These are phyloP conservation scores for Agrypnia vestita DNA, from an alignment of 1,140 invertebrate species.

Conservation along the genomic window DNA sequence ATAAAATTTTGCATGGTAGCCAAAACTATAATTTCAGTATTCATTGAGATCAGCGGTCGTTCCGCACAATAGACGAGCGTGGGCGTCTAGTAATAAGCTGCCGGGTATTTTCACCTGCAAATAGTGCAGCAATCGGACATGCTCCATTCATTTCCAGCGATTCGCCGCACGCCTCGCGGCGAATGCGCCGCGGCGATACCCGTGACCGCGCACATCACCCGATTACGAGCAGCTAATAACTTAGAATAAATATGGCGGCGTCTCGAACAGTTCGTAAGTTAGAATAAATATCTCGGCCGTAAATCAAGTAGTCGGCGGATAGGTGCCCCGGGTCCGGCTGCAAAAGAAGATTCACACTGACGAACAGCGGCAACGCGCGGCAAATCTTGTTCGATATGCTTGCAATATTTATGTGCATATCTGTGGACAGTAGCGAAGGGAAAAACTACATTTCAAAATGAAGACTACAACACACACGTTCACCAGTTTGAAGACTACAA, in stretches of 20 bases:
- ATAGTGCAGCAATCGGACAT: slow-evolving; percentile 2
- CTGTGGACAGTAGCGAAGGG: no score
- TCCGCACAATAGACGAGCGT: neutral
- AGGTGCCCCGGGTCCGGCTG: neutral
- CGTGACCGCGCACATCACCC: slow-evolving; percentile 14
- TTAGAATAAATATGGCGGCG: slow-evolving; percentile 21
- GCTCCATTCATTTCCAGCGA: neutral
- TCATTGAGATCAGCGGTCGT: neutral
- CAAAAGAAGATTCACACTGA: neutral
- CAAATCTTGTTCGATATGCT: no score
- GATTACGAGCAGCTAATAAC: slow-evolving; percentile 25
- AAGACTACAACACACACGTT: no score
- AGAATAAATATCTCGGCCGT: slow-evolving; percentile 27
- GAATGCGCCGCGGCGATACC: neutral
- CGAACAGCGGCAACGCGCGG: neutral
- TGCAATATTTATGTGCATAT: no score
- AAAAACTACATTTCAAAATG: no score
- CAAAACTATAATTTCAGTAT: no score
- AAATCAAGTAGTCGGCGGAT: slow-evolving; percentile 16
- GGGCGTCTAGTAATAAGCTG: slow-evolving; percentile 6
- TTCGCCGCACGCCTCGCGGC: neutral
- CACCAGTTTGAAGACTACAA: no score
- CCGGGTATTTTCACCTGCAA: slow-evolving; percentile 9
- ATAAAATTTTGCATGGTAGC: no score
- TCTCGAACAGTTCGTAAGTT: neutral